Evolutionary conservation across 2,113 vertebrate species (phyloP).

Genomic region (Anguilla japonica): DNA sequence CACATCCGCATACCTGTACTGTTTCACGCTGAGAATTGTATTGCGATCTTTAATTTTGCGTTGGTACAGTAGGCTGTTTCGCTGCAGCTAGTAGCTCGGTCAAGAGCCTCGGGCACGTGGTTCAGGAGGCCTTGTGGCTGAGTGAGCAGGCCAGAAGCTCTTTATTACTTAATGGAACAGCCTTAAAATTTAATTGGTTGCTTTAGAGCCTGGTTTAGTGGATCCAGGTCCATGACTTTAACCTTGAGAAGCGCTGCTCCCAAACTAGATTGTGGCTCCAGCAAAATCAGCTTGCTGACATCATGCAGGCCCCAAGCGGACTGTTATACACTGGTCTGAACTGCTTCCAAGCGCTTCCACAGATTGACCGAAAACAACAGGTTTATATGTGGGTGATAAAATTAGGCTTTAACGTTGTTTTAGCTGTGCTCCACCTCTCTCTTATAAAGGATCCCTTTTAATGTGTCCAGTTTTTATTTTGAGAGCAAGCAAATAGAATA

Average conservation of each 20-base stretch:
- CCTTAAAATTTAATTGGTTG: slow-evolving; percentile 46
- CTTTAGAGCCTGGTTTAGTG: slow-evolving; percentile 35
- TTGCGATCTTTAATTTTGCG: slow-evolving; percentile 11
- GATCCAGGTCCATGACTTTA: slow-evolving; percentile 50
- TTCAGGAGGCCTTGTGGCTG: neutral
- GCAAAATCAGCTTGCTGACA: slow-evolving; percentile 20
- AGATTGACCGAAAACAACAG: slow-evolving; percentile 35
- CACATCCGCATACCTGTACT: neutral
- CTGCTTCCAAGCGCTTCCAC: slow-evolving; percentile 11
- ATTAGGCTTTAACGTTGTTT: slow-evolving; percentile 22
- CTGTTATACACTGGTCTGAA: slow-evolving; percentile 32
- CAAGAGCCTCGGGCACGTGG: neutral
- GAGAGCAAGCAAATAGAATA: neutral
- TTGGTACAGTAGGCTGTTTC: neutral
- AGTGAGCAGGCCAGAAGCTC: slow-evolving; percentile 19
- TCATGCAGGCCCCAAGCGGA: slow-evolving; percentile 19
- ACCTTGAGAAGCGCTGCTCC: slow-evolving; percentile 48
- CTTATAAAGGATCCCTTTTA: neutral
- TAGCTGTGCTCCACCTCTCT: neutral
- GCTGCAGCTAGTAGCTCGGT: slow-evolving; percentile 10
- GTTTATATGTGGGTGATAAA: slow-evolving; percentile 30
- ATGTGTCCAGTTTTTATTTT: neutral
- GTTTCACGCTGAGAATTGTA: neutral
- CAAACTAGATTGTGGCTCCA: slow-evolving; percentile 11
- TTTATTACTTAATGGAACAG: slow-evolving; percentile 30